Conservation (phyloP, 2,797 vertebrate species). For the Poecilia wingei region DNA sequence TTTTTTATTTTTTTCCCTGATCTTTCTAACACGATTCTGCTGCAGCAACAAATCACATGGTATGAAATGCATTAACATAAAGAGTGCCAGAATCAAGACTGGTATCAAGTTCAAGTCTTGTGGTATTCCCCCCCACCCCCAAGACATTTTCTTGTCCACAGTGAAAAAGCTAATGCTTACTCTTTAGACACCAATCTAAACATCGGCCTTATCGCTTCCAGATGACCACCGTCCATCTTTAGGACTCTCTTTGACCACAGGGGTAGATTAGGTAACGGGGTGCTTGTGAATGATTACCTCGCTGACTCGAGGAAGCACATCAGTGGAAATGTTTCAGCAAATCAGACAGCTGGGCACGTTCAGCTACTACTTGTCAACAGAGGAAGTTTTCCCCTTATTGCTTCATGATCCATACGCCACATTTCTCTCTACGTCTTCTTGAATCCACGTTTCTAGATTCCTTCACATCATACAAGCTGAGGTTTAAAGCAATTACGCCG, state of each 20-base stretch:
- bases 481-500: slow-evolving; percentile 35
- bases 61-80: not conserved
- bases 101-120: not conserved
- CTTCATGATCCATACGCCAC: not conserved
- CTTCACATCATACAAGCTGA: not conserved
- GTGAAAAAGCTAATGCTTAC: slow-evolving; percentile 57
- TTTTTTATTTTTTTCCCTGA: not conserved
- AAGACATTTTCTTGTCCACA: slow-evolving; percentile 17
- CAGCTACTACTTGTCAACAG: not conserved
- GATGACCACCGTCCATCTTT: slow-evolving; percentile 72
- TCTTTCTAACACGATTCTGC: not conserved
- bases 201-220: slow-evolving; percentile 68
- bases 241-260: slow-evolving; percentile 66
- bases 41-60: not conserved
- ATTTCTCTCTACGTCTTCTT: not conserved
- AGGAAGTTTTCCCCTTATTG: not conserved
- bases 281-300: slow-evolving; percentile 66
- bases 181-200: slow-evolving; percentile 58
- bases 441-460: not conserved
- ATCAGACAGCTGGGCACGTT: slow-evolving; percentile 14
- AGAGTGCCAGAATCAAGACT: not conserved
- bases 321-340: not conserved
- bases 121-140: not conserved
- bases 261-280: slow-evolving; percentile 69
- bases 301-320: slow-evolving; percentile 9